Base-by-base conservation (phyloP, 2,797 vertebrate species). In the Hoplostethus atlanticus region DNA sequence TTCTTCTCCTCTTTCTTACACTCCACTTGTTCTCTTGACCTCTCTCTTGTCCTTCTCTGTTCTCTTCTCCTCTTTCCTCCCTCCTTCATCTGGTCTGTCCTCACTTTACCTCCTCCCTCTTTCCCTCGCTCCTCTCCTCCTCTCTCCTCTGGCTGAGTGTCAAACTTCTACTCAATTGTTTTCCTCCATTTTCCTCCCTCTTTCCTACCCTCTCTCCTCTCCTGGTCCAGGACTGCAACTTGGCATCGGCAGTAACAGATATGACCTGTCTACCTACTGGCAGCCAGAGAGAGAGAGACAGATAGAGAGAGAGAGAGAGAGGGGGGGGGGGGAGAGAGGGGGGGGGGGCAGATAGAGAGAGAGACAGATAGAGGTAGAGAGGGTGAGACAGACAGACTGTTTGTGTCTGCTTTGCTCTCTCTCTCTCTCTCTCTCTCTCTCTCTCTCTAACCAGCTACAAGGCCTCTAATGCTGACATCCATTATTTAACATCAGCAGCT, bases 381-480 rank as follows among this genome's bases (percentile, higher is more conserved):
- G 31, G 42, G 10, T 10, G 8, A 3, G 13, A n/a, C 38, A 21
- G 21, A 21, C 21, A 21, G 21, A 21, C 21, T 21, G 21, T 21
- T 21, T 21, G 21, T 21, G 21, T 21, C 21, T 21, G 21, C 21
- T 21, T 21, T 21, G 21, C 21, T 21, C 1, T 21, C 21, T 21
- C 21, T 21, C 21, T 21, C 21, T 21, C 21, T 21, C 21, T 21
- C 31, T 54, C 48, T 58, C 59, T 31, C 36, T 64, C 28, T 62
- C 17, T 40, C 56, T 66, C 7, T 30, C 76, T 57, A 68, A 83
- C 47, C 64, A 71, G 76, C 74, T 75, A 84, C 75, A 77, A 71
- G 76, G 64, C 9, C 48, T 31, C 76, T 83, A 83, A 81, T 80
- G 83, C 80, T 81, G 59, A 71, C 69, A 84, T 88, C 83, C 77